Conservation (phyloP, 2,113 vertebrate genomes). For the Embiotoca jacksoni region DNA sequence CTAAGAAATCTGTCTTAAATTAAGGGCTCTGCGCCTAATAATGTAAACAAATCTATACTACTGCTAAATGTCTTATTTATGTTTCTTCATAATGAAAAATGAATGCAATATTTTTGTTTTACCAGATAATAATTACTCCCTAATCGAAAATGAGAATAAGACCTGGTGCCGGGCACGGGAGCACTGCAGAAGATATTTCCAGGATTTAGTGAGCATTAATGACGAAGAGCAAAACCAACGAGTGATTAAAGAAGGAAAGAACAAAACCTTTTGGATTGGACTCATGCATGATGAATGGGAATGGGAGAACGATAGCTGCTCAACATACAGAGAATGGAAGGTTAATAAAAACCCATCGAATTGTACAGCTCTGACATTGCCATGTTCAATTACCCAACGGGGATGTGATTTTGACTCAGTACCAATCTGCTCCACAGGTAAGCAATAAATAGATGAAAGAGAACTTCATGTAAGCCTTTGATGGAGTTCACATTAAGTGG, state of each 20-base stretch:
- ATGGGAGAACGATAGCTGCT: slow-evolving; percentile 63
- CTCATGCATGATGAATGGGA: slow-evolving; percentile 52
- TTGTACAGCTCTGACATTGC: background rate
- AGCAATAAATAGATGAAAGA: background rate
- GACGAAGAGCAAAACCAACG: rapidly evolving
- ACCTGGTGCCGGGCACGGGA: slow-evolving; percentile 67
- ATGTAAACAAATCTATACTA: no score
- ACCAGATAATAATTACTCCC: background rate
- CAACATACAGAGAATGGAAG: slow-evolving; percentile 41
- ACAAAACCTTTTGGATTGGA: slow-evolving; percentile 66
- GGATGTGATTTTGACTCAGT: rapidly evolving
- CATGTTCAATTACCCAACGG: no score
- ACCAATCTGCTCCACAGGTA: slow-evolving; percentile 52
- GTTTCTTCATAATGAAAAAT: background rate
- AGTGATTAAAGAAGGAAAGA: background rate
- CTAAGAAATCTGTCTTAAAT: no score
- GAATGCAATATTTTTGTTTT: background rate
- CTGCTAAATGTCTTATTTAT: background rate
- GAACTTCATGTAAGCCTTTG: no score
- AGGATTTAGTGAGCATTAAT: slow-evolving; percentile 62
- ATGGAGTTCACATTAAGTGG: no score
- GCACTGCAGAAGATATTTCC: slow-evolving; percentile 47
- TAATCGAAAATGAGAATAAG: rapidly evolving
- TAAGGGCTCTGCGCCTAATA: no score
- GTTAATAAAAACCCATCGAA: background rate